Evolutionary conservation across 2,888 invertebrate species (phyloP), one percentile per base, ranked within the genome.

Genomic region (Pammene aurita): DNA sequence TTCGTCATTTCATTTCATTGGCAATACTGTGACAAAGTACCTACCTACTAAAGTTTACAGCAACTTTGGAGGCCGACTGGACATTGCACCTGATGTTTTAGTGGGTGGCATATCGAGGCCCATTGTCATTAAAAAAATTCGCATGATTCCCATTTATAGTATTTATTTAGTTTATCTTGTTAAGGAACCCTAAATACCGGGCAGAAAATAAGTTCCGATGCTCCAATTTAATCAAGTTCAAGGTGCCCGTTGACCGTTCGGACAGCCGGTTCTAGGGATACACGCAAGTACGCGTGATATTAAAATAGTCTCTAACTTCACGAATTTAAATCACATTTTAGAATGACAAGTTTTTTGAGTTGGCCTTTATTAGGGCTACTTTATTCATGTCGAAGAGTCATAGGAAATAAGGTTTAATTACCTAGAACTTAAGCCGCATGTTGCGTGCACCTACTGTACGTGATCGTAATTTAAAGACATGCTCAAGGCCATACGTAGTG

Each of bases 401-500:
- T 79, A 78, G 82, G 77, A 83, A 84, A 86, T 84, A 80, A 78
- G 80, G 80, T 86, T 87, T 86, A 85, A 85, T 83, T 77, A 79
- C 81, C 76, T 79, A 77, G 81, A 79, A 76, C 76, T 78, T 83
- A 71, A 79, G 78, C 79, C 72, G 77, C 77, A 79, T 79, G 74
- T 84, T 75, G 77, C 75, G 67, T 77, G 78, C 74, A 44, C 26
- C 73, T 74, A 73, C 68, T 73, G 73, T 60, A 50, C 57, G 62
- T 44, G 57, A 70, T 74, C 75, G 71, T 72, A 78, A 75, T 75
- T 75, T 76, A 75, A 76, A 52, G 75, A 76, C 78, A 75, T 80
- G 76, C 74, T 76, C 84, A 87, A 88, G 87, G 86, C 75, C 82
- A 78, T 78, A 80, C 82, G 74, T 80, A 79, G 69, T 67, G 72